phyloP scores from a whole-genome alignment of 35 echinoderm and acorn worm species.

The Heliocidaris erythrogramma region DNA sequence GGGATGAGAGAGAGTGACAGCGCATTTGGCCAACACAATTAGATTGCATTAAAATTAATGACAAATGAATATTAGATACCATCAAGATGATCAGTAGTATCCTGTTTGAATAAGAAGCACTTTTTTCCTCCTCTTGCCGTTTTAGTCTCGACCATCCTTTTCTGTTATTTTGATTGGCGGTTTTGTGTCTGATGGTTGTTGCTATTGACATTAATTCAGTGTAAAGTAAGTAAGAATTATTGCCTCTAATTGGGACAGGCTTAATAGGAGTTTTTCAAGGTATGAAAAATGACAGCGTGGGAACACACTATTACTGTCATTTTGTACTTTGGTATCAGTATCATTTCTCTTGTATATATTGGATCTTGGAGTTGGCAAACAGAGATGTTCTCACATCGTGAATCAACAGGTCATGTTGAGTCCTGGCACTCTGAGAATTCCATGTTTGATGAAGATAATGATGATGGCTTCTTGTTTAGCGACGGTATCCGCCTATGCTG shows the following conservation, averaged over 20 bases:
- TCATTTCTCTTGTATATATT: too few species aligned
- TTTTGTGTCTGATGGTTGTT: background rate
- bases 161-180: background rate
- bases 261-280: too few species aligned
- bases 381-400: too few species aligned
- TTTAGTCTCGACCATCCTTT: background rate
- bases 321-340: too few species aligned
- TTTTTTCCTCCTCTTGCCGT: background rate
- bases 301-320: too few species aligned
- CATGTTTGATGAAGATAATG: too few species aligned
- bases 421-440: too few species aligned
- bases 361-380: too few species aligned
- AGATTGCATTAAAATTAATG: constrained; percentile 33
- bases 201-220: background rate
- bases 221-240: background rate
- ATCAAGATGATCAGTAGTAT: background rate
- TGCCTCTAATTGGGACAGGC: background rate
- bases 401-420: too few species aligned
- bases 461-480: too few species aligned
- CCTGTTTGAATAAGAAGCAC: background rate
- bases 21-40: background rate
- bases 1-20: background rate
- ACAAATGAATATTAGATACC: constrained; percentile 22
- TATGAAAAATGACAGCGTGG: too few species aligned
- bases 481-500: too few species aligned